A percentile compares a stretch with the other conserved stretches of the same genome.
Conservation (phyloP, 2,888 invertebrate genomes). For the Oscheius onirici region DNA sequence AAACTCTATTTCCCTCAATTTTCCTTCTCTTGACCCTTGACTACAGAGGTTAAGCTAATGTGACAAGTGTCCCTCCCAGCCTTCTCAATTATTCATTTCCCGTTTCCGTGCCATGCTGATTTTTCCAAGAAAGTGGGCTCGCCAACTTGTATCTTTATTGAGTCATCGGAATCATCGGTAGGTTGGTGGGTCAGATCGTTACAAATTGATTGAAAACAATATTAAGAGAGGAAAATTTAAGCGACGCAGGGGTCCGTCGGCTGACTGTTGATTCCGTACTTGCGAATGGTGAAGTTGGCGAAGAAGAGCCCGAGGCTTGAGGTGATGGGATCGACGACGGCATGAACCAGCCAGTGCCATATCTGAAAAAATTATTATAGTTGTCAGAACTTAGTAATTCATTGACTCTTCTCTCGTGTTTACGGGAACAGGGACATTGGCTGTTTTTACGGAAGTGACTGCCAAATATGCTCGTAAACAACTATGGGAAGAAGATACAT, state of each 20-base stretch:
- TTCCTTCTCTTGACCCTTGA: too few species aligned
- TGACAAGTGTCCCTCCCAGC: too few species aligned
- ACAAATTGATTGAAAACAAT: neutral
- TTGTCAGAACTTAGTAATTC: too few species aligned
- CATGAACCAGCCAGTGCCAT: constrained; percentile 63
- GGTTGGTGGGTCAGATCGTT: constrained; percentile 28
- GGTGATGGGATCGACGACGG: constrained; percentile 64
- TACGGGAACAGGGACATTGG: too few species aligned
- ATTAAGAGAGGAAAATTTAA: constrained; percentile 14
- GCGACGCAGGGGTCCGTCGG: constrained; percentile 52
- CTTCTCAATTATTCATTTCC: constrained; percentile 4
- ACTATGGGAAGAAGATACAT: too few species aligned
- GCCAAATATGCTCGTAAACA: too few species aligned
- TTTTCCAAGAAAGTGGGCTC: neutral
- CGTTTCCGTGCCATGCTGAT: constrained; percentile 2
- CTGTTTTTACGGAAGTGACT: too few species aligned
- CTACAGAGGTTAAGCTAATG: too few species aligned
- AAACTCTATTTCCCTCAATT: too few species aligned
- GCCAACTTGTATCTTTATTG: constrained; percentile 34
- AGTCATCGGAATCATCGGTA: constrained; percentile 7
- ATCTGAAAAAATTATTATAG: constrained; percentile 41
- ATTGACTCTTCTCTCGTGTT: too few species aligned
- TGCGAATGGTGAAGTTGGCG: constrained; percentile 54
- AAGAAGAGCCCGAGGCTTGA: constrained; percentile 60
- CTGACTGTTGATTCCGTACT: constrained; percentile 66